These are phyloP conservation scores for Beris chalybata DNA, from an alignment of 2,888 invertebrate species.

Conservation along the genomic window DNA sequence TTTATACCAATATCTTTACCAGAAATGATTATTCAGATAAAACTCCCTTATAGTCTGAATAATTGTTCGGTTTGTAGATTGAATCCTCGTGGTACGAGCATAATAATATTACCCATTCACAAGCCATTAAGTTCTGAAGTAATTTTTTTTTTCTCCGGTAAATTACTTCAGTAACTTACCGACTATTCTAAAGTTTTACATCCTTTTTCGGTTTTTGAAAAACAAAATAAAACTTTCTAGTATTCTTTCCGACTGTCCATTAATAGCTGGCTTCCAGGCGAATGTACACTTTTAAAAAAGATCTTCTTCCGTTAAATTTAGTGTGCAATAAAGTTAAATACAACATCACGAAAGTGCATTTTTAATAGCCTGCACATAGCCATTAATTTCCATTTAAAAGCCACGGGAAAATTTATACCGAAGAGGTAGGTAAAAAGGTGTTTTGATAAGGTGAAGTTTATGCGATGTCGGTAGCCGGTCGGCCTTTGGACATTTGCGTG, in stretches of 20 bases:
- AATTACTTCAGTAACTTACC: conserved; percentile 25
- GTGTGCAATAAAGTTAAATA: conserved; percentile 31
- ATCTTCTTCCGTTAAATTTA: conserved; percentile 31
- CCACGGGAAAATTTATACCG: conserved; percentile 25
- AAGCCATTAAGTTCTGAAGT: conserved; percentile 27
- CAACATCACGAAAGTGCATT: conserved; percentile 32
- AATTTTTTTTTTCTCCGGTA: conserved; percentile 18
- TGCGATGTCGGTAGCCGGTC: no score
- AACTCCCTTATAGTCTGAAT: no score
- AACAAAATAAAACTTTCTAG: conserved; percentile 9
- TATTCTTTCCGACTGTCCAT: conserved; percentile 11
- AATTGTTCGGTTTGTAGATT: no score
- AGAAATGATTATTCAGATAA: no score
- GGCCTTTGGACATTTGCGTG: no score
- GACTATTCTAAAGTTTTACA: conserved; percentile 22
- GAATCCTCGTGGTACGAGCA: no score
- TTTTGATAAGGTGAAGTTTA: no score
- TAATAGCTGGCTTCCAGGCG: conserved; percentile 13
- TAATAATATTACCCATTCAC: conserved; percentile 1
- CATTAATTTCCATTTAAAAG: conserved; percentile 30
- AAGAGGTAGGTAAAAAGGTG: conserved; percentile 1
- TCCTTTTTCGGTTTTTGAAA: conserved; percentile 25
- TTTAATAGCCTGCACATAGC: conserved; percentile 28
- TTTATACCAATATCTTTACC: no score
- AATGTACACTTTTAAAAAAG: conserved; percentile 19